phyloP scores from a whole-genome alignment of 1,140 invertebrate species.

The Metopolophium dirhodum region DNA sequence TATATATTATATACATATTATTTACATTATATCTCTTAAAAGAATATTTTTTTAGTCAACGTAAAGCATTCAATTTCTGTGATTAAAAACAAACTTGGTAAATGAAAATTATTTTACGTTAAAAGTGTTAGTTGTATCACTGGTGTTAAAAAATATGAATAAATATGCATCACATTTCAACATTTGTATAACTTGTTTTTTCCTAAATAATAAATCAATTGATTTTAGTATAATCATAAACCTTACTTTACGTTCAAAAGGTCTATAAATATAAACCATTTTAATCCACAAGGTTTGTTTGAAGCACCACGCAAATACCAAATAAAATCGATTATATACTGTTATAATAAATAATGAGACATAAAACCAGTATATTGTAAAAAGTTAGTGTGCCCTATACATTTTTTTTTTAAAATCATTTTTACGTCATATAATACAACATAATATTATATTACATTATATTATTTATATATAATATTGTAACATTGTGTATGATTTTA shows the following conservation, averaged over 20 bases:
- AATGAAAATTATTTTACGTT: no score
- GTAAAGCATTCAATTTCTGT: neutral
- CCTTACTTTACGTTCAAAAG: neutral
- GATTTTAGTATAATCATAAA: constrained; percentile 8
- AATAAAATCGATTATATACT: neutral
- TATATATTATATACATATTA: neutral
- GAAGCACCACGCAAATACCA: neutral
- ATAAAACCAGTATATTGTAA: neutral
- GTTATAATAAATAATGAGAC: neutral
- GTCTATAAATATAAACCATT: neutral
- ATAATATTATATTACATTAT: neutral
- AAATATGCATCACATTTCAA: neutral
- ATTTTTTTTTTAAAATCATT: neutral
- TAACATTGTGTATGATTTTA: neutral
- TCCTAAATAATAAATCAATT: neutral
- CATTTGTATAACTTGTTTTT: neutral
- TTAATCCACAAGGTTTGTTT: neutral
- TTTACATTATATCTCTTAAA: neutral
- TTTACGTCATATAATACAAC: neutral
- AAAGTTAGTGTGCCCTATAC: neutral
- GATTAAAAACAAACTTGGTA: no score
- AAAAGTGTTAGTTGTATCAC: neutral
- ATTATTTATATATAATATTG: neutral
- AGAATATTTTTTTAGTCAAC: neutral
- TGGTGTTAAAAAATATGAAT: neutral